Evolutionary conservation across 2,113 vertebrate species (phyloP), one percentile per base, ranked within the genome.

Genomic region (Malurus alboscapulatus): DNA sequence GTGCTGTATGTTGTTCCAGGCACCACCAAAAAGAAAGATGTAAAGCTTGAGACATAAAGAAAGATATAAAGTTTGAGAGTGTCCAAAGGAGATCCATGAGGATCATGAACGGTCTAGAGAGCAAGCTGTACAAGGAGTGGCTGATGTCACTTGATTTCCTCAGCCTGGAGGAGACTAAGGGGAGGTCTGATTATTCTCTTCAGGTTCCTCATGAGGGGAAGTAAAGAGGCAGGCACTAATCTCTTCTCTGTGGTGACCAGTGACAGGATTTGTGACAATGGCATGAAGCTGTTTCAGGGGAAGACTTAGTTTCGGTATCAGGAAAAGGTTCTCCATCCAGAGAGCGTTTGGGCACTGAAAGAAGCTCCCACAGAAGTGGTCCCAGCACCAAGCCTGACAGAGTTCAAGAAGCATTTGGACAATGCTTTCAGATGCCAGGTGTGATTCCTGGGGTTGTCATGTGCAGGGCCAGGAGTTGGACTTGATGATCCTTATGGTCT

Each of bases 151-250:
- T 69, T 29, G n/a, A 40, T 25, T 54, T 71, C 24, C 48, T 78
- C 42, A 54, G 10, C 19, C 8, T 78, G 65, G 24, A 61, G 22
- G 26, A 47, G 19, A 25, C 13, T n/a, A 29, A 47, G 12, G 32
- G 14, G 7, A 44, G 10, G 18, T 18, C 14, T n/a, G 32, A 14
- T 51, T 36, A 8, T 9, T 36, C 14, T 29, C 44, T 50, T 19
- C 22, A 24, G 10, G 4, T 51, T 66, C 44, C 18, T 65, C 7
- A 45, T 0, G 0, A 44, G 9, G 6, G 8, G 6, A 34, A 36
- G 12, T 21, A 32, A 34, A 44, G 18, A 34, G 17, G 9, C 10
- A 55, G 42, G 21, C 50, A 42, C 5, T 0, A 0, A 27, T 50
- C 9, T 72, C 21, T 66, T 66, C 21, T 45, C 42, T 42, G 17